A percentile compares a stretch with the other conserved stretches of the same genome.
Conservation (phyloP, 2,113 vertebrate genomes). For the Phalacrocorax brasilianus region DNA sequence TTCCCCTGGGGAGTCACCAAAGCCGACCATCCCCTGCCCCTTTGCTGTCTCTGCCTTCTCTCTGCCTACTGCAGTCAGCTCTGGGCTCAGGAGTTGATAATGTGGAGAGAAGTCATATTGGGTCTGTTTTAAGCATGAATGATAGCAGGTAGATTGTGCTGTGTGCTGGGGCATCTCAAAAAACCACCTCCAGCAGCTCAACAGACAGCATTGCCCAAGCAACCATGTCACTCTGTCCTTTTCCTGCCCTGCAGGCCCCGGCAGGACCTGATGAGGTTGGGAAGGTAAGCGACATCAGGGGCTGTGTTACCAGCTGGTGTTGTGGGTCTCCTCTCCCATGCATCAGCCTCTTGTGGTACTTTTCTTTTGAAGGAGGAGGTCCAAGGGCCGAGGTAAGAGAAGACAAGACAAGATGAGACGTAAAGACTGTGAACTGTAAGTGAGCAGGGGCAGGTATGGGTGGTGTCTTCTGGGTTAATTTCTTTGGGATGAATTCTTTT, state of each 20-base stretch:
- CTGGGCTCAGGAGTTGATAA: neutral
- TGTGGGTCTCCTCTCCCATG: neutral
- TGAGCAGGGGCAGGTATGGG: constrained; percentile 13
- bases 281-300: constrained; percentile 65
- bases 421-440: constrained; percentile 78
- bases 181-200: neutral
- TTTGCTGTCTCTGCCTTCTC: neutral
- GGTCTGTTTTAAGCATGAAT: neutral
- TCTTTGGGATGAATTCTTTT: neutral
- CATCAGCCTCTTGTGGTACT: constrained; percentile 22
- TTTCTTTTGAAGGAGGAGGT: constrained; percentile 73
- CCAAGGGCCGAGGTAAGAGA: constrained; percentile 74
- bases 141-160: neutral
- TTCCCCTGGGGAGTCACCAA: neutral
- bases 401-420: constrained; percentile 74
- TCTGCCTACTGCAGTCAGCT: neutral
- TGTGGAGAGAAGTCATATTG: neutral
- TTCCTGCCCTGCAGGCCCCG: constrained; percentile 52
- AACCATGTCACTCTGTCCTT: neutral
- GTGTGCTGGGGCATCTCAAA: neutral
- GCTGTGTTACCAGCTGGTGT: neutral
- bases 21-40: neutral
- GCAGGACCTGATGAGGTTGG: constrained; percentile 46
- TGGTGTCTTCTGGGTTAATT: neutral
- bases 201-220: neutral